Percentiles rank a stretch among this genome's conserved stretches.
These are phyloP conservation scores for Sialis fuliginosa DNA, from an alignment of 2,888 invertebrate species.

Conservation along the genomic window DNA sequence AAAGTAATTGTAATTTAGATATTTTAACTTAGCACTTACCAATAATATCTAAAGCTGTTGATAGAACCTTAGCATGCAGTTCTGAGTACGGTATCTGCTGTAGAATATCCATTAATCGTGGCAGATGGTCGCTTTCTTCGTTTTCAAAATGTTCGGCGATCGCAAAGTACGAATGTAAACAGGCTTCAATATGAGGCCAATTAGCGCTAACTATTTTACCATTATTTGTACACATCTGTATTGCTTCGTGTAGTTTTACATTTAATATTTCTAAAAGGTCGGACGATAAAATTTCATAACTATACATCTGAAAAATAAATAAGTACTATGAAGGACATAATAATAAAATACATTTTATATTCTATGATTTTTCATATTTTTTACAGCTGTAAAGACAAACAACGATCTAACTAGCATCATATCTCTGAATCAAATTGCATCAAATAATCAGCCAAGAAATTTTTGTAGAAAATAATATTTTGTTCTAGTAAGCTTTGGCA, in stretches of 20 bases:
- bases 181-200: conserved; percentile 45
- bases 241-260: conserved; percentile 37
- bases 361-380: too few species aligned
- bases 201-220: conserved; percentile 18
- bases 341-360: neutral
- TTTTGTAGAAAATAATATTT: too few species aligned
- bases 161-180: conserved; percentile 46
- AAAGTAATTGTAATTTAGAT: neutral
- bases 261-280: conserved; percentile 54
- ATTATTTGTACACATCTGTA: conserved; percentile 25
- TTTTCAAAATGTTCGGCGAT: conserved; percentile 42
- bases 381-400: too few species aligned
- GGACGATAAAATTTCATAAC: conserved; percentile 63
- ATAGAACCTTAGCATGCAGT: conserved; percentile 40
- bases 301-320: conserved; percentile 47
- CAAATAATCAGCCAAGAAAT: too few species aligned
- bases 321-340: too few species aligned
- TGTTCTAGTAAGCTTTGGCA: too few species aligned
- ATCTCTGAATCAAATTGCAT: too few species aligned
- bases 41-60: conserved; percentile 58
- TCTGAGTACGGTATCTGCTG: conserved; percentile 42
- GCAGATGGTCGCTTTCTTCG: conserved; percentile 36
- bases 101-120: conserved; percentile 38
- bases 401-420: too few species aligned
- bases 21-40: conserved; percentile 28